These are phyloP conservation scores for Phacellophora camtschatica DNA, from an alignment of 30 jellyfish, hydroid and myxozoan genomes.

Conservation along the genomic window DNA sequence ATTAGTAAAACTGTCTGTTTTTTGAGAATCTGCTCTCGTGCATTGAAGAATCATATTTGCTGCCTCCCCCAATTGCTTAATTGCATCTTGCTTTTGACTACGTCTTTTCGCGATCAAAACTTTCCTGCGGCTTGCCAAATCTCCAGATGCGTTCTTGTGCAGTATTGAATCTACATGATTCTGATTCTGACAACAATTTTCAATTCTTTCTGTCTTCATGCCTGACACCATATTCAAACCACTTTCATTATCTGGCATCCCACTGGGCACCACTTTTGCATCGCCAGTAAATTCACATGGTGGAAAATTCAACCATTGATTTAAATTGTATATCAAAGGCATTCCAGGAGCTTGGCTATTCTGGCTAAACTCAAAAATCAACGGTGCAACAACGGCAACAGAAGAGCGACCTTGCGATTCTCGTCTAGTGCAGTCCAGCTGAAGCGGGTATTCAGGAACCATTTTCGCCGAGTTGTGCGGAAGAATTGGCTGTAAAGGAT, in stretches of 20 bases:
- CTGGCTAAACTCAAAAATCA: conserved; percentile 42
- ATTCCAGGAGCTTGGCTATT: conserved; percentile 36
- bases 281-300: background rate
- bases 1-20: no score
- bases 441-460: background rate
- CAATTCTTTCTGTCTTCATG: background rate
- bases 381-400: conserved; percentile 63
- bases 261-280: no score
- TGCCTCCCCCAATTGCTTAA: conserved; percentile 63
- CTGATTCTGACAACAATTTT: background rate
- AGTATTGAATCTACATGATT: background rate
- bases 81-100: conserved; percentile 8
- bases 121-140: background rate
- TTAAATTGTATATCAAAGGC: conserved; percentile 45
- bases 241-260: background rate
- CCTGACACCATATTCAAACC: background rate
- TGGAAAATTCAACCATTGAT: conserved; percentile 45
- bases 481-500: background rate
- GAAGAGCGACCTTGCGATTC: conserved; percentile 1
- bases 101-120: background rate
- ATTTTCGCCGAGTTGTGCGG: conserved; percentile 1
- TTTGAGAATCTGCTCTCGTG: no score
- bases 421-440: background rate
- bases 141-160: background rate
- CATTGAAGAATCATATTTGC: conserved; percentile 61